Evolutionary conservation across 2,113 vertebrate genomes (phyloP).

Genomic region (Prunella himalayana): DNA sequence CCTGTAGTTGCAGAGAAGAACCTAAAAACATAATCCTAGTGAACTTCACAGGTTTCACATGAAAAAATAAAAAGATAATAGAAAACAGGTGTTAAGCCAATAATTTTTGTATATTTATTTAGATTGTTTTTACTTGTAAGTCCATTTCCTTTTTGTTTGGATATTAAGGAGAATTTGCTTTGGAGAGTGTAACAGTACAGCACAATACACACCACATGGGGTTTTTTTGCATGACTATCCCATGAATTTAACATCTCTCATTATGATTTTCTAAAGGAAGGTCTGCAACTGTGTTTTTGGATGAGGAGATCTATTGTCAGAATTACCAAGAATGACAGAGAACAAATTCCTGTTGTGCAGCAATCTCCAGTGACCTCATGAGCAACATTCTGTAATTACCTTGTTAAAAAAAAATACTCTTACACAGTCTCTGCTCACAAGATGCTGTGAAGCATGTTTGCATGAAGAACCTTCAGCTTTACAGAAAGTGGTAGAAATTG

Average conservation of each 20-base stretch:
- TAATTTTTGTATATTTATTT: neutral
- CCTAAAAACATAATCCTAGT: neutral
- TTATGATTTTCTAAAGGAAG: neutral
- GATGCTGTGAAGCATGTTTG: neutral
- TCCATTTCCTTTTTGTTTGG: neutral
- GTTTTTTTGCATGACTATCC: neutral
- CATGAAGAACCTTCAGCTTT: neutral
- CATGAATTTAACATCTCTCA: neutral
- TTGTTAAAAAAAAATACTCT: neutral
- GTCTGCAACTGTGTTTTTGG: neutral
- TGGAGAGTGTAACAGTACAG: neutral
- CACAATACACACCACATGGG: accelerated
- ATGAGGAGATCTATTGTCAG: neutral
- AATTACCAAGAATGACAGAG: neutral
- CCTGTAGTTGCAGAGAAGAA: neutral
- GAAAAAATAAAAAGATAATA: neutral
- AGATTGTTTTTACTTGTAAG: neutral
- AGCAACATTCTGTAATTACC: neutral
- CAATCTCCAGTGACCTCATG: neutral
- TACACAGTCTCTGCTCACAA: neutral
- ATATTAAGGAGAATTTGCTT: neutral
- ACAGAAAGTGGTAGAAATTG: neutral
- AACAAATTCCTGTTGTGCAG: neutral
- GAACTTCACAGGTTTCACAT: neutral
- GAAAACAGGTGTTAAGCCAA: neutral